Evolutionary conservation across 2,888 invertebrate genomes (phyloP).

Genomic region (Acleris emargana): DNA sequence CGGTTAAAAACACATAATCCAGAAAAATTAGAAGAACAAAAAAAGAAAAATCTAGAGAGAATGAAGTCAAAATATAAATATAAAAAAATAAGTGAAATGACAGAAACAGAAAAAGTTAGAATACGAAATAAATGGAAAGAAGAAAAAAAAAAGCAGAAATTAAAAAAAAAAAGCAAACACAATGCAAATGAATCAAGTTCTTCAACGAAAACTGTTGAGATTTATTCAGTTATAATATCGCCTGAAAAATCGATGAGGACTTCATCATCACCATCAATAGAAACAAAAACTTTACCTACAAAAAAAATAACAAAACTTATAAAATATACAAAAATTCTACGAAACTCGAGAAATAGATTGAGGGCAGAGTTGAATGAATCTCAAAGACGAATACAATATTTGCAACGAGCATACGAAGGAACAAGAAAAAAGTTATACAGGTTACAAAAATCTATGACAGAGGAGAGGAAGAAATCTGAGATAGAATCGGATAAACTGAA

Average conservation of each 20-base stretch:
- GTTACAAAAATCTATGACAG: background rate
- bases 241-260: slow-evolving; percentile 3
- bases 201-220: slow-evolving; percentile 7
- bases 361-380: slow-evolving; percentile 12
- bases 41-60: no score
- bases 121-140: slow-evolving; percentile 16
- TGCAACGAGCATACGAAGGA: slow-evolving; percentile 18
- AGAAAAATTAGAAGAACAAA: no score
- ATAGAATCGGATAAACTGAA: slow-evolving; percentile 9
- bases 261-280: slow-evolving; percentile 4
- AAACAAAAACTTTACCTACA: slow-evolving; percentile 7
- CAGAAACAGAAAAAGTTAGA: slow-evolving; percentile 15
- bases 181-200: background rate
- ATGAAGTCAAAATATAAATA: background rate
- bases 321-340: background rate
- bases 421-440: slow-evolving; percentile 17
- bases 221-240: background rate
- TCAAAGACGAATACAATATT: slow-evolving; percentile 14
- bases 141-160: slow-evolving; percentile 12
- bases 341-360: slow-evolving; percentile 17
- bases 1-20: no score
- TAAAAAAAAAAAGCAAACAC: slow-evolving; percentile 1
- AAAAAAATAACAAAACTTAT: slow-evolving; percentile 4
- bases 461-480: background rate
- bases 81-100: slow-evolving; percentile 22